Evolutionary conservation across 2,888 invertebrate genomes (phyloP).

Genomic region (Xestia rhomboidea): DNA sequence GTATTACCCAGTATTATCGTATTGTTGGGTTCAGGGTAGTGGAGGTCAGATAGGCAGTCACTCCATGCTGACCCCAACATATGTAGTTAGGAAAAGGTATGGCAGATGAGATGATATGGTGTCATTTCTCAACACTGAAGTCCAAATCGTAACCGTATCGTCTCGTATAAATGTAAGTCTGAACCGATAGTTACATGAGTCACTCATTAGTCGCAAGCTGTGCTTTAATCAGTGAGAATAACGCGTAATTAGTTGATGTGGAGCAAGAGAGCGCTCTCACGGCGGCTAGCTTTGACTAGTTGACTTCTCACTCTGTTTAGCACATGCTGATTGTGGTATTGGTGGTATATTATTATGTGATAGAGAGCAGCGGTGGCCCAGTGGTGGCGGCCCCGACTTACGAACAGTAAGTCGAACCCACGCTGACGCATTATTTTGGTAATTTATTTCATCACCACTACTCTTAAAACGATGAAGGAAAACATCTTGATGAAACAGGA

Average conservation of each 20-base stretch:
- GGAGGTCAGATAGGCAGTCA: neutral
- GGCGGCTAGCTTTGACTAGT: constrained; percentile 82
- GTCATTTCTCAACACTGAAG: neutral
- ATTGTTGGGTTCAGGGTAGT: too few relatives aligned
- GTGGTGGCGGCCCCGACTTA: too few relatives aligned
- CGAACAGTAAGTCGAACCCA: neutral
- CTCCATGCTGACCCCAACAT: neutral
- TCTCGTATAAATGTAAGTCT: constrained; percentile 46
- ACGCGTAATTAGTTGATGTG: constrained; percentile 88
- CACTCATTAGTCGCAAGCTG: constrained; percentile 90
- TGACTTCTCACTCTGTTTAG: constrained; percentile 66
- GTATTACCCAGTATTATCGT: too few relatives aligned
- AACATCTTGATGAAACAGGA: neutral
- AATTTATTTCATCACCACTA: too few relatives aligned
- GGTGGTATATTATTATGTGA: neutral
- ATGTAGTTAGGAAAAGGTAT: neutral
- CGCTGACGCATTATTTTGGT: neutral
- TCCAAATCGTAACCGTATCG: constrained; percentile 42
- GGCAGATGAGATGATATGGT: neutral
- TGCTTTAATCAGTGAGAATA: constrained; percentile 90
- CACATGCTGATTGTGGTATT: constrained; percentile 60
- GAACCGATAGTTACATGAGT: constrained; percentile 80
- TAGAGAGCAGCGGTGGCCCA: neutral
- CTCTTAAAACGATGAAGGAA: neutral
- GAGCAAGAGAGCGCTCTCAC: constrained; percentile 74